Conservation (phyloP, 2,797 vertebrate genomes). For the Microchirus variegatus region DNA sequence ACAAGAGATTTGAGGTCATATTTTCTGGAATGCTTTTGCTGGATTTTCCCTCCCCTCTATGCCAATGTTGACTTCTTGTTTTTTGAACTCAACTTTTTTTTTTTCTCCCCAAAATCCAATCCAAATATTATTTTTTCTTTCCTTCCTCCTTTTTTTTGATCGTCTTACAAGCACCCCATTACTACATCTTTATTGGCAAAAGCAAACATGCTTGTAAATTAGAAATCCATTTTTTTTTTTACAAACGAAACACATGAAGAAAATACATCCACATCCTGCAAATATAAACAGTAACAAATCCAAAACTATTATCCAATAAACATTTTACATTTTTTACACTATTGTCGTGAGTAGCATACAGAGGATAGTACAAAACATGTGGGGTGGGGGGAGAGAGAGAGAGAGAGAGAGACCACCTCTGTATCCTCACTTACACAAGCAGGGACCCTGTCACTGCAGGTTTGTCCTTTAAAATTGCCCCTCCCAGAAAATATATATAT, state of each 20-base stretch:
- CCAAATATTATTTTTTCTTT: conserved; percentile 44
- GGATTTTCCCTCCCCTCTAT: conserved; percentile 28
- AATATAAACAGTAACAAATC: conserved; percentile 99
- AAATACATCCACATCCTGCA: conserved; percentile 98
- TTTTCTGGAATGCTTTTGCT: conserved; percentile 90
- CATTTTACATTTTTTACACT: conserved; percentile 91
- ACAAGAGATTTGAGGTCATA: conserved; percentile 80
- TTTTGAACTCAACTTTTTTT: conserved; percentile 45
- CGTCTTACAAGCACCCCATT: conserved; percentile 85
- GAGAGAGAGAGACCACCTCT: conserved; percentile 25
- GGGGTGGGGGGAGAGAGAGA: conserved; percentile 4
- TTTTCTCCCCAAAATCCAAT: conserved; percentile 54
- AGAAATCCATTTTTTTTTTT: conserved; percentile 91
- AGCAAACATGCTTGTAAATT: conserved; percentile 97
- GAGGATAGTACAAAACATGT: conserved; percentile 67
- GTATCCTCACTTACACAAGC: conserved; percentile 45
- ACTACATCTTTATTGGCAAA: conserved; percentile 98
- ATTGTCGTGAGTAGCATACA: conserved; percentile 70
- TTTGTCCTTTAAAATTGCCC: conserved; percentile 36
- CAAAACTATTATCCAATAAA: conserved; percentile 85
- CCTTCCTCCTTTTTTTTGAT: conserved; percentile 1
- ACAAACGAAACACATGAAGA: conserved; percentile 94
- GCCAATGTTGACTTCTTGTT: conserved; percentile 64
- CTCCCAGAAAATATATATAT: conserved; percentile 20
- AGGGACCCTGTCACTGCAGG: conserved; percentile 22